Percentiles rank a stretch among this genome's conserved stretches.
Evolutionary conservation across 2,888 invertebrate genomes (phyloP).

Genomic region (Lasius platythorax): DNA sequence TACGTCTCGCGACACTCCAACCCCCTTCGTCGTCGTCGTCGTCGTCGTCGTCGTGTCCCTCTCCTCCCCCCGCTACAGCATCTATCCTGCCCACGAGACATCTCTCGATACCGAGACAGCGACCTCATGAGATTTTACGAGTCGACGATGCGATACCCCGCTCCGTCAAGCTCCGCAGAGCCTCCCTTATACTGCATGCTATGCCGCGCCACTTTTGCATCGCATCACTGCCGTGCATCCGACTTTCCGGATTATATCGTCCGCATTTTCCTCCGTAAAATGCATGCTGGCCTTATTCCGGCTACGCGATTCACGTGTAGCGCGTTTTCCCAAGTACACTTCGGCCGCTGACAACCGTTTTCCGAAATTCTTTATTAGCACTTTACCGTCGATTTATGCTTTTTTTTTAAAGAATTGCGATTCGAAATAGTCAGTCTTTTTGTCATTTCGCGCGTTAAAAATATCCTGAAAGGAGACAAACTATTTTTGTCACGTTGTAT

Average conservation of each 20-base stretch:
- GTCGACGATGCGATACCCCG: conserved; percentile 57
- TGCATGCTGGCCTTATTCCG: conserved; percentile 25
- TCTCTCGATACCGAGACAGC: conserved; percentile 46
- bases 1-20: conserved; percentile 49
- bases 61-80: neutral
- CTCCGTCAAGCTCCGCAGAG: neutral
- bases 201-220: conserved; percentile 15
- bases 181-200: neutral
- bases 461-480: neutral
- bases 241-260: conserved; percentile 44
- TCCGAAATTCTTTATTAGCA: neutral
- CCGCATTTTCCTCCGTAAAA: conserved; percentile 40
- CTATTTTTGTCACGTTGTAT: neutral
- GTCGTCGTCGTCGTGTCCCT: neutral
- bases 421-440: neutral
- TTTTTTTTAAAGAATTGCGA: neutral
- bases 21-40: neutral
- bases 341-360: neutral
- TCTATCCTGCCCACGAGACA: conserved; percentile 35
- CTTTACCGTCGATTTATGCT: neutral
- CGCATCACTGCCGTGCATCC: conserved; percentile 39
- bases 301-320: conserved; percentile 2
- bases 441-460: neutral
- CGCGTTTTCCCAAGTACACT: neutral
- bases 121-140: conserved; percentile 66